Conservation (phyloP, 2,888 invertebrate genomes). For the Cataglyphis rosenhaueri region DNA sequence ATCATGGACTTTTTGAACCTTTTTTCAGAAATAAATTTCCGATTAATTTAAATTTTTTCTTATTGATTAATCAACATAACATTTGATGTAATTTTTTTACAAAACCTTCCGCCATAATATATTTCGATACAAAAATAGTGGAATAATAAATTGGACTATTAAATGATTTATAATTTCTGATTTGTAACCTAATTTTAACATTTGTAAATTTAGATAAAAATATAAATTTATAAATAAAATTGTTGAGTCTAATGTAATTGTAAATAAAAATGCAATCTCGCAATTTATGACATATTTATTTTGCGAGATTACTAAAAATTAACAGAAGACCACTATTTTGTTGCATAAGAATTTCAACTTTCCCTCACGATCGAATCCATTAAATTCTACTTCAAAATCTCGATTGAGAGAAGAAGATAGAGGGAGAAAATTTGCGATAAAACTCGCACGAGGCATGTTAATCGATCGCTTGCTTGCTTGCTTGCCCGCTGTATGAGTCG, state of each 20-base stretch:
- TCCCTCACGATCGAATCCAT: conserved; percentile 13
- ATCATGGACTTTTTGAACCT: background rate
- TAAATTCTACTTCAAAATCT: background rate
- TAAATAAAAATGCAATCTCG: background rate
- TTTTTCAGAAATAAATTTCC: background rate
- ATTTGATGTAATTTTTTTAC: background rate
- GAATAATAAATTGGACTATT: background rate
- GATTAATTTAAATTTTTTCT: background rate
- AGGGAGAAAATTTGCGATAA: conserved; percentile 29
- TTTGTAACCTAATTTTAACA: background rate
- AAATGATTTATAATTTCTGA: background rate
- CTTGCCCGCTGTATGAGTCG: conserved; percentile 21
- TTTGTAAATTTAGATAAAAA: background rate
- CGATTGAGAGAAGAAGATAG: background rate
- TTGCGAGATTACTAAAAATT: background rate
- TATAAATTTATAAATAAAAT: background rate
- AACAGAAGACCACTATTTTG: background rate
- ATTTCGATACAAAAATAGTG: background rate
- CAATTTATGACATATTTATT: background rate
- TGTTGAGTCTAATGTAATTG: background rate
- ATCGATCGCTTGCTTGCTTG: conserved; percentile 26
- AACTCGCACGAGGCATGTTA: conserved; percentile 26
- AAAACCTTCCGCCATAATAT: background rate
- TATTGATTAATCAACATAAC: background rate
- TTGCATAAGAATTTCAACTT: background rate